These are phyloP conservation scores for Psylliodes chrysocephalus DNA, from an alignment of 2,888 invertebrate genomes.

Conservation along the genomic window DNA sequence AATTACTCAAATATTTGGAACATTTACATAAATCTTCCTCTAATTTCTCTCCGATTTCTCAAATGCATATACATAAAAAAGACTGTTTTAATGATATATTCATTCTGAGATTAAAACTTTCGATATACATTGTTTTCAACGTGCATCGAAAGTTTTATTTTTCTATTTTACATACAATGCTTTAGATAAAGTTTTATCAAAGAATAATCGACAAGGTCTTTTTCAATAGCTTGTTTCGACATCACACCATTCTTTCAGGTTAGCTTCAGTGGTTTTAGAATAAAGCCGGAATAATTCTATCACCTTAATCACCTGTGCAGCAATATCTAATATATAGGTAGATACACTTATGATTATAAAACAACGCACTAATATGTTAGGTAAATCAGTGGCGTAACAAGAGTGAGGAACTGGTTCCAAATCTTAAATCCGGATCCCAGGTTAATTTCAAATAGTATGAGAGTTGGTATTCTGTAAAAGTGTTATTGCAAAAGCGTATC, in stretches of 20 bases:
- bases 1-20: too few species aligned
- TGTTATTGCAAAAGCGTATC: too few species aligned
- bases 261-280: conserved; percentile 10
- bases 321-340: neutral
- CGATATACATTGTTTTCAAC: conserved; percentile 18
- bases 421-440: too few species aligned
- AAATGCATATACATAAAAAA: neutral
- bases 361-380: too few species aligned
- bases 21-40: too few species aligned
- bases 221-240: conserved; percentile 7
- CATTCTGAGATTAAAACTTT: conserved; percentile 12
- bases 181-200: conserved; percentile 22
- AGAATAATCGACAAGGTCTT: conserved; percentile 22
- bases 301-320: neutral
- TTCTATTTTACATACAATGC: conserved; percentile 29
- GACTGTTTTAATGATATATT: conserved; percentile 4
- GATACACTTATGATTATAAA: too few species aligned
- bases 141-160: conserved; percentile 24
- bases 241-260: conserved; percentile 7
- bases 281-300: neutral
- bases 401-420: too few species aligned
- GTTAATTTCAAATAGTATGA: too few species aligned
- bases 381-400: too few species aligned
- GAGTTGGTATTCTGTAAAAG: too few species aligned
- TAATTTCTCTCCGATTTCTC: conserved; percentile 15